Base-by-base conservation (phyloP, 2,888 invertebrate species). In the Tachystola acroxantha region DNA sequence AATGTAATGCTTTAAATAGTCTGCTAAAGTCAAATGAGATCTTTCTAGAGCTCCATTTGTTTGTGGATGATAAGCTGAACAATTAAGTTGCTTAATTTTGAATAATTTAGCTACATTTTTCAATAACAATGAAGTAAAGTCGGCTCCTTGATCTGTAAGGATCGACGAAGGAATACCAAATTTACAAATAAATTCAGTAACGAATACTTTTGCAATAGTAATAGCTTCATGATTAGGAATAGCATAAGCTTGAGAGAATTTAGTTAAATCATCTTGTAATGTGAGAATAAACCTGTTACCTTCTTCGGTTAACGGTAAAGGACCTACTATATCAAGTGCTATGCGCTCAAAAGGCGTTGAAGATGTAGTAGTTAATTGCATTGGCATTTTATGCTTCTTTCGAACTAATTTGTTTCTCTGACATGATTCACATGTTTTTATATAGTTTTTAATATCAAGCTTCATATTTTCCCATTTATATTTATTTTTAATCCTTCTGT, bases 101-200 rank as follows among this genome's bases (percentile, higher is more conserved):
- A 68, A 55, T 20, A 64, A 32, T 45, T 57, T 58, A n/a, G 43
- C n/a, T n/a, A n/a, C n/a, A n/a, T n/a, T n/a, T n/a, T n/a, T n/a
- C n/a, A n/a, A n/a, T n/a, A n/a, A n/a, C 42, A 16, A 63, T 2
- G 64, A 62, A 4, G 45, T 62, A 39, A 74, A 72, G 33, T 73
- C 55, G 6, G 56, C 44, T 10, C 64, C 73, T 54, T 64, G 55
- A 46, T 78, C 72, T 0, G 69, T 55, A n/a, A 76, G 37, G 16
- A 72, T 51, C 3, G 36, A 36, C 42, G 61, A 48, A 4, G 70
- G 65, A 26, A 65, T 56, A 26, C 67, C 65, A 43, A 67, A 66
- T 37, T 56, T 43, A 26, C 61, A 43, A 25, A 59, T 55, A 29
- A 63, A 51, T 28, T 55, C 33, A 13, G 47, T 34, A n/a, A 35